Evolutionary conservation across 1,140 invertebrate genomes (phyloP), one percentile per base, ranked within the genome.

Genomic region (Leucophenga varia): DNA sequence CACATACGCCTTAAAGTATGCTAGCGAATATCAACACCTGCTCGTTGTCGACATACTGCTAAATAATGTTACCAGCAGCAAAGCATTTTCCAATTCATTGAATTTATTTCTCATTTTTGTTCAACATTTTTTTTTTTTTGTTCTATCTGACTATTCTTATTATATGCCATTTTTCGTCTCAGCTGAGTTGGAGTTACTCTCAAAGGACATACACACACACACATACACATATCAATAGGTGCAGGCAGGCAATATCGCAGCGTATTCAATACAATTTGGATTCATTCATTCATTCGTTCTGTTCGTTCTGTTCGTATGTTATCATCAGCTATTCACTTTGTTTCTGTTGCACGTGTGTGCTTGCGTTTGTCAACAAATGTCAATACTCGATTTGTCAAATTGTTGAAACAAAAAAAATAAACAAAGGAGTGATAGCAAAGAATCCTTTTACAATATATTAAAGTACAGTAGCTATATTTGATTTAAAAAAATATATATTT

Each of bases 1-100:
- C 32, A 34, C 32, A 34, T 14, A 34, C n/a, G n/a, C n/a, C n/a
- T n/a, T n/a, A n/a, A n/a, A n/a, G n/a, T n/a, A n/a, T n/a, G n/a
- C n/a, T n/a, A n/a, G n/a, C n/a, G n/a, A n/a, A n/a, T 14, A 34
- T 10, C 12, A 43, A 36, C 35, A 35, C 31, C 22, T 34, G 46
- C 54, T 52, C 12, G 38, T 49, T 47, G 35, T 55, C 48, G 52
- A 40, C 19, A 21, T 21, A 49, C 9, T 31, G 36, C 32, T 56
- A 59, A 63, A 57, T 63, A 61, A 67, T 63, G 64, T 53, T 47
- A 53, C 46, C 25, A 67, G 63, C 63, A 67, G 57, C 48, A 71
- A 64, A 67, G 64, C 63, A 71, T 70, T 70, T 70, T 70, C 67
- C 67, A 63, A 67, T 71, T 70, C 67, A 70, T 71, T 70, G 67